These are phyloP conservation scores for Cerastis leucographa DNA, from an alignment of 2,888 invertebrate genomes.

Conservation along the genomic window DNA sequence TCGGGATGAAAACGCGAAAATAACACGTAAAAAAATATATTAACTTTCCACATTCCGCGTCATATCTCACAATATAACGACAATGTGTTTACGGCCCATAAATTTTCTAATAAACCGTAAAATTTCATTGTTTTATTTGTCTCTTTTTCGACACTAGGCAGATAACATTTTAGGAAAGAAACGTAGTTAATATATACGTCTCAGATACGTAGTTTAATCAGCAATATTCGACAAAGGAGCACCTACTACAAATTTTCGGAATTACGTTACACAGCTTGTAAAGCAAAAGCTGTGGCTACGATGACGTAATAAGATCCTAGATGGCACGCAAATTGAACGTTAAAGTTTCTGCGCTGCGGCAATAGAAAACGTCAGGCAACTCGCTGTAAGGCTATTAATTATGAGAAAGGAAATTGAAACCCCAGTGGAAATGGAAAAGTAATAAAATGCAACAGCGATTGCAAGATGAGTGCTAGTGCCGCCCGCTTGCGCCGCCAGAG, in stretches of 20 bases:
- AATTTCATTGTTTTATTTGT: slow-evolving; percentile 77
- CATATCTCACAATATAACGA: slow-evolving; percentile 79
- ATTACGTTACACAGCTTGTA: slow-evolving; percentile 45
- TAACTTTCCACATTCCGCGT: slow-evolving; percentile 74
- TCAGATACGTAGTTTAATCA: slow-evolving; percentile 15
- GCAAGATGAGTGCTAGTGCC: slow-evolving; percentile 84
- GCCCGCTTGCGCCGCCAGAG: slow-evolving; percentile 62
- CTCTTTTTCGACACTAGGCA: slow-evolving; percentile 54
- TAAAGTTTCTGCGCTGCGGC: slow-evolving; percentile 83
- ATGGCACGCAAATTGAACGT: slow-evolving; percentile 85
- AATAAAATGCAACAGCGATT: slow-evolving; percentile 90
- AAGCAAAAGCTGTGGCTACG: slow-evolving; percentile 55
- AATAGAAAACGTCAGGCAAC: slow-evolving; percentile 85
- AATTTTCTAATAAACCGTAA: slow-evolving; percentile 84
- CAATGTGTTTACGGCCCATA: slow-evolving; percentile 83
- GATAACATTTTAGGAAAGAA: slow-evolving; percentile 20
- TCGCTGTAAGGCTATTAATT: slow-evolving; percentile 89
- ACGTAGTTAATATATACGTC: no score
- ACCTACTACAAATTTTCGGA: slow-evolving; percentile 28
- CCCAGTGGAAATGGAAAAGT: slow-evolving; percentile 90
- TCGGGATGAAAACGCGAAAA: slow-evolving; percentile 52
- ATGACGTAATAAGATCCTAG: slow-evolving; percentile 76
- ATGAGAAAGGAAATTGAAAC: slow-evolving; percentile 90
- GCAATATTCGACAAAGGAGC: slow-evolving; percentile 34
- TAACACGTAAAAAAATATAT: slow-evolving; percentile 57